These are phyloP conservation scores for Petrocephalus schoutedeni DNA, from an alignment of 2,797 vertebrate genomes.

Conservation along the genomic window DNA sequence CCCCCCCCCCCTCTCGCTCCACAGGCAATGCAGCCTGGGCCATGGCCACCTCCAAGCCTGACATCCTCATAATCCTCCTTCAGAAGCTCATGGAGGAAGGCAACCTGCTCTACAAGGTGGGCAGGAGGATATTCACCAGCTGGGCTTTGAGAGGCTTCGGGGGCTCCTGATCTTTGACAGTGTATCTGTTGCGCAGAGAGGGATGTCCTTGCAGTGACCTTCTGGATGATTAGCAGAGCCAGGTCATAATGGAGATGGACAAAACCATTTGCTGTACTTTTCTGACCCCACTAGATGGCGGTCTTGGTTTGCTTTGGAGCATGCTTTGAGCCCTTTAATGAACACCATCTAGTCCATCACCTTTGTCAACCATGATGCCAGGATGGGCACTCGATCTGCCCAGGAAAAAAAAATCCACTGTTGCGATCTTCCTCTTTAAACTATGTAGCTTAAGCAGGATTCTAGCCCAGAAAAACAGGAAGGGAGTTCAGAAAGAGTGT, in stretches of 20 bases:
- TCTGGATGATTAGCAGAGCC: neutral
- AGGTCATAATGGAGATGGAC: neutral
- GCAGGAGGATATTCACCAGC: neutral
- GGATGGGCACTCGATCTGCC: neutral
- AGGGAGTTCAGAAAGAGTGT: neutral
- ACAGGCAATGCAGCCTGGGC: conserved; percentile 97
- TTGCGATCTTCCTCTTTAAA: neutral
- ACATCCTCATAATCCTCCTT: conserved; percentile 92
- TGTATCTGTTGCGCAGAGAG: too few relatives aligned
- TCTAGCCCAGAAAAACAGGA: neutral
- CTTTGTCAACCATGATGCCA: neutral
- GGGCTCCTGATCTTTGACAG: neutral
- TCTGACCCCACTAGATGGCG: neutral
- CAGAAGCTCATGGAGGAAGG: conserved; percentile 99
- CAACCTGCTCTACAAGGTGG: conserved; percentile 89
- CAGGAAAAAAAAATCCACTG: neutral
- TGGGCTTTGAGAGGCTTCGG: neutral
- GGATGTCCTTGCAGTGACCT: neutral
- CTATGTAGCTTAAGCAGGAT: neutral
- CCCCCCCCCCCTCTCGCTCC: conserved; percentile 26
- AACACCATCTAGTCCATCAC: neutral
- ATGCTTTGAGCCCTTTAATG: neutral
- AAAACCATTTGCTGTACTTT: neutral
- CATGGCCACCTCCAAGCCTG: conserved; percentile 97
- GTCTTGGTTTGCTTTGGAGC: neutral